These are phyloP conservation scores for Ranitomeya variabilis DNA, from an alignment of 2,113 vertebrate genomes.

Conservation along the genomic window DNA sequence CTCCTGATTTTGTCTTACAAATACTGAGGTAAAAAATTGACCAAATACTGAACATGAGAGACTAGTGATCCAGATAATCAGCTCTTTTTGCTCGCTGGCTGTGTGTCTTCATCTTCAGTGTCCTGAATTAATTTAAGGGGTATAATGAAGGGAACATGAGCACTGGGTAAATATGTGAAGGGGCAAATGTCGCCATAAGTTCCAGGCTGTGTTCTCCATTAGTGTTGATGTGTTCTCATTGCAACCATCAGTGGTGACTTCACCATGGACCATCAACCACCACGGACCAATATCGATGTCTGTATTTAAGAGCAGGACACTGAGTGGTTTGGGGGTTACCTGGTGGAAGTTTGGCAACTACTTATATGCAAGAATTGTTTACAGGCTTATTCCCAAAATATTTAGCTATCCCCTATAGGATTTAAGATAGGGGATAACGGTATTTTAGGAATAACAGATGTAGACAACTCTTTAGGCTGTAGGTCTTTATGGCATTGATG, in stretches of 20 bases:
- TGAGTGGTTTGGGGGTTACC: not conserved
- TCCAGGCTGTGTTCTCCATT: not conserved
- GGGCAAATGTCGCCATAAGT: no score
- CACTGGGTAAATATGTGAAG: not conserved
- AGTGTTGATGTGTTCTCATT: not conserved
- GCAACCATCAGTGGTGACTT: not conserved
- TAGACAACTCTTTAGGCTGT: not conserved
- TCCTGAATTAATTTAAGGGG: not conserved
- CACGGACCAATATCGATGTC: no score
- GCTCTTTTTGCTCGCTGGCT: not conserved
- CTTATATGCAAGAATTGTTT: not conserved
- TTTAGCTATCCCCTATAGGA: no score
- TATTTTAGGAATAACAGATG: not conserved
- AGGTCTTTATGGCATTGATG: not conserved
- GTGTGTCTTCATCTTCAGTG: not conserved
- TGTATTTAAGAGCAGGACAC: no score
- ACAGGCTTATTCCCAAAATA: no score
- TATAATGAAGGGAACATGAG: not conserved
- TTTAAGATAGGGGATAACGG: no score
- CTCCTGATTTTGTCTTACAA: no score
- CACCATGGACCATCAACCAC: not conserved
- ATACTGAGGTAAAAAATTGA: no score
- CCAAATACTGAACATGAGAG: no score
- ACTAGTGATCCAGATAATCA: not conserved
- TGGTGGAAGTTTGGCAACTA: not conserved